Evolutionary conservation across 2,888 invertebrate species (phyloP).

Genomic region (Rugalucina vietnamica): DNA sequence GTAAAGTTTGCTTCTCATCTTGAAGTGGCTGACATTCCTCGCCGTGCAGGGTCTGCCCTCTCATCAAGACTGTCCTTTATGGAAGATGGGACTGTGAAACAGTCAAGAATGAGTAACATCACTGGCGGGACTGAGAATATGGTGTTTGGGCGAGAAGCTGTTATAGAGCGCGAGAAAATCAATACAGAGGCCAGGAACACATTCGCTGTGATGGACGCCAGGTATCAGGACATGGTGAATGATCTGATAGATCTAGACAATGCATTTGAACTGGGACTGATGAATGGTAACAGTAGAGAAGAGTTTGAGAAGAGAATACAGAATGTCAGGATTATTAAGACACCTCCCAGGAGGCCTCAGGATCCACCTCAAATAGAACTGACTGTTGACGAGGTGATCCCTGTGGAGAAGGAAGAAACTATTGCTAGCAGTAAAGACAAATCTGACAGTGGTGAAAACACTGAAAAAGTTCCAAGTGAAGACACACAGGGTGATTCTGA

Average conservation of each 20-base stretch:
- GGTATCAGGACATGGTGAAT: slow-evolving; percentile 72
- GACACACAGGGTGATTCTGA: too few relatives aligned
- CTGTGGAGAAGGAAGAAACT: slow-evolving; percentile 7
- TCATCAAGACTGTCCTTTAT: slow-evolving; percentile 59
- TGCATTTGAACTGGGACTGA: slow-evolving; percentile 63
- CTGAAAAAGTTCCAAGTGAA: background rate
- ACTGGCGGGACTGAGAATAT: slow-evolving; percentile 32
- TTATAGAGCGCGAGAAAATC: slow-evolving; percentile 72
- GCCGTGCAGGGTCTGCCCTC: slow-evolving; percentile 56
- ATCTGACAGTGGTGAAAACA: background rate
- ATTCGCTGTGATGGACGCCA: slow-evolving; percentile 68
- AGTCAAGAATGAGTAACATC: slow-evolving; percentile 52
- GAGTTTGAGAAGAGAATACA: slow-evolving; percentile 56
- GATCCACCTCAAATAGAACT: slow-evolving; percentile 39
- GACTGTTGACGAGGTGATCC: slow-evolving; percentile 20
- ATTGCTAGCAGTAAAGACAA: background rate
- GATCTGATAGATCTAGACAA: slow-evolving; percentile 72
- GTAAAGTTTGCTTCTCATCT: slow-evolving; percentile 67
- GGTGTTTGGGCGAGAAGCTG: slow-evolving; percentile 72
- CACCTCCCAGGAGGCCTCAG: slow-evolving; percentile 43
- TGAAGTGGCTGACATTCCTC: slow-evolving; percentile 64
- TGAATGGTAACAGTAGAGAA: slow-evolving; percentile 38
- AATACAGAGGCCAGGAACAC: slow-evolving; percentile 70
- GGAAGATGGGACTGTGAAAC: slow-evolving; percentile 57
- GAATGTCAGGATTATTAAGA: slow-evolving; percentile 50